phyloP scores from a whole-genome alignment of 2,797 vertebrate species.

The Micromesistius poutassou region DNA sequence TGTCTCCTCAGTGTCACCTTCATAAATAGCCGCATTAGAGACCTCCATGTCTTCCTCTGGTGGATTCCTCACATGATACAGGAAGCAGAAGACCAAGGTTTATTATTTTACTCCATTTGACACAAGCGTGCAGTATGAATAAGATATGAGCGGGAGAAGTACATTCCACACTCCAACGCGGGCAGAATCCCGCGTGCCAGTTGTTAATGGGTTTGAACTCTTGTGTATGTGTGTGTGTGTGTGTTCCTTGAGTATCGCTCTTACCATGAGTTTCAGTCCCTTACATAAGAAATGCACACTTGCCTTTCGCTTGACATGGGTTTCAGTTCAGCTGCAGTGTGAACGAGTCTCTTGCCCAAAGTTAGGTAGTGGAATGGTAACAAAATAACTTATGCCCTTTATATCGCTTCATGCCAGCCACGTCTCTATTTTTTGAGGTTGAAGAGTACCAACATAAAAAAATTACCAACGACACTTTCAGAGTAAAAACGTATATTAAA shows the following conservation, averaged over 20 bases:
- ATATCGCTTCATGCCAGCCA: no score
- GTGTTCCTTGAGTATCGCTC: no score
- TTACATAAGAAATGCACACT: constrained; percentile 39
- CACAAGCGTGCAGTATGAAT: constrained; percentile 53
- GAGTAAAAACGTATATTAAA: no score
- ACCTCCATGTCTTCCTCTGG: constrained; percentile 8
- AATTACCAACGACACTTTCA: no score
- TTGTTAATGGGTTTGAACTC: constrained; percentile 46
- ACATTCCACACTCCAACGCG: constrained; percentile 42
- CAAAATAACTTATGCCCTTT: no score
- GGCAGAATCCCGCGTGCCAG: constrained; percentile 35
- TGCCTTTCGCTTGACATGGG: constrained; percentile 4
- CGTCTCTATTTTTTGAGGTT: no score
- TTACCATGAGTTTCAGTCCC: constrained; percentile 23
- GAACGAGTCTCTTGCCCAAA: constrained; percentile 14
- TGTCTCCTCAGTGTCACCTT: not conserved
- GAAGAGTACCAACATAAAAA: no score
- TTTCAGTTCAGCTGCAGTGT: constrained; percentile 15
- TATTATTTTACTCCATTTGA: constrained; percentile 28
- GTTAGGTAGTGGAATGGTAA: constrained; percentile 30
- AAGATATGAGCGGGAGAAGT: constrained; percentile 54
- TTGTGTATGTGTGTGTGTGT: not conserved
- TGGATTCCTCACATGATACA: constrained; percentile 14
- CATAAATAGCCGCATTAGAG: constrained; percentile 46
- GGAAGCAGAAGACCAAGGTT: not conserved